These are phyloP conservation scores for Sinelater perroti DNA, from an alignment of 2,888 invertebrate genomes.

Conservation along the genomic window DNA sequence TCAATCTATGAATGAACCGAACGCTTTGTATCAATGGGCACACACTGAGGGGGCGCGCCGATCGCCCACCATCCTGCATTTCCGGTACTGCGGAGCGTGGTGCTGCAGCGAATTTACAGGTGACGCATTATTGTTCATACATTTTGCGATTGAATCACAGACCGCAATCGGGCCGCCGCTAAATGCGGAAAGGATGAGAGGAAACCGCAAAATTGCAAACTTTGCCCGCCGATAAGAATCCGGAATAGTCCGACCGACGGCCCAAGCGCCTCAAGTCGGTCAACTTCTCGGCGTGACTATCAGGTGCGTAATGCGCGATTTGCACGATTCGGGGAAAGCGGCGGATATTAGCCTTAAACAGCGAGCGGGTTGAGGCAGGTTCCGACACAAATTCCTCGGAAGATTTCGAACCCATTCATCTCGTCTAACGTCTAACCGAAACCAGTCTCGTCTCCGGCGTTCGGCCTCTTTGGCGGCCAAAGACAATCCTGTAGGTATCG, in stretches of 20 bases:
- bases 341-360: constrained; percentile 31
- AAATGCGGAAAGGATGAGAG: constrained; percentile 1
- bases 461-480: constrained; percentile 18
- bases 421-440: constrained; percentile 30
- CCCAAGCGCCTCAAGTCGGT: constrained; percentile 4
- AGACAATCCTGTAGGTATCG: constrained; percentile 16
- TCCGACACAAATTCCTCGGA: constrained; percentile 33
- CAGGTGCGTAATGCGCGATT: constrained; percentile 29
- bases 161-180: constrained; percentile 8
- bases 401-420: constrained; percentile 36
- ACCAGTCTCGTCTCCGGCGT: constrained; percentile 21
- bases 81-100: constrained; percentile 40
- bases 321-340: constrained; percentile 25
- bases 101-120: constrained; percentile 28
- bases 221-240: constrained; percentile 22
- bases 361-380: constrained; percentile 37
- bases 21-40: constrained; percentile 44
- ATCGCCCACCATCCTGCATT: constrained; percentile 44
- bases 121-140: constrained; percentile 39
- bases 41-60: constrained; percentile 43
- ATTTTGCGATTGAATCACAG: constrained; percentile 23
- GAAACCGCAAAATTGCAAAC: constrained; percentile 36
- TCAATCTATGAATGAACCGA: constrained; percentile 47
- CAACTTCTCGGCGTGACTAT: constrained; percentile 28
- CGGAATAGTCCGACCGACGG: constrained; percentile 21